phyloP scores from a whole-genome alignment of 1,140 invertebrate genomes.

The Cotesia chilonis region DNA sequence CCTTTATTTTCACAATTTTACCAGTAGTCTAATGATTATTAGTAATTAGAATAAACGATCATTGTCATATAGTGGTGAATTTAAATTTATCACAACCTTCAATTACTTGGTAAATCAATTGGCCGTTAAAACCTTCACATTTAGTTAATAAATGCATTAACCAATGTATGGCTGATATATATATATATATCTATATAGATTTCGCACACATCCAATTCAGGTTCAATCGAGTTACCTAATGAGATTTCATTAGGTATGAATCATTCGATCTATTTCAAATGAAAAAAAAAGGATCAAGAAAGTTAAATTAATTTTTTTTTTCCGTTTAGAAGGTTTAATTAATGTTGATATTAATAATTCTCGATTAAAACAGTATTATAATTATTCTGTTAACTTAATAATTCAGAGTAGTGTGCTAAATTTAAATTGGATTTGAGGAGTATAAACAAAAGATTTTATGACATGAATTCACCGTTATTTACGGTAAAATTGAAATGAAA shows the following conservation, averaged over 20 bases:
- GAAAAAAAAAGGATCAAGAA: too few relatives aligned
- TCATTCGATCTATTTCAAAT: conserved; percentile 8
- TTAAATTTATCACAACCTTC: too few relatives aligned
- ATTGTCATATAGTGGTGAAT: too few relatives aligned
- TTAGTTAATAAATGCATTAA: conserved; percentile 7
- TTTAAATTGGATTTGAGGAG: too few relatives aligned
- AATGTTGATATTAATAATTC: not conserved
- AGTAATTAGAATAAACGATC: too few relatives aligned
- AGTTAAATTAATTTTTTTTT: not conserved
- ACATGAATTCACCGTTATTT: too few relatives aligned
- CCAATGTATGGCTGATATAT: not conserved
- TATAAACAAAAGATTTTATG: too few relatives aligned
- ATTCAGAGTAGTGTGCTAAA: too few relatives aligned
- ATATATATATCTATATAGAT: not conserved
- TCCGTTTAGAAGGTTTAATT: not conserved
- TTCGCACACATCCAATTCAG: not conserved
- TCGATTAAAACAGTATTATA: not conserved
- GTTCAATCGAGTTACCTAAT: conserved; percentile 13
- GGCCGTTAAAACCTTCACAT: not conserved
- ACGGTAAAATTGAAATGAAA: too few relatives aligned
- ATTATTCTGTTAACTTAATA: not conserved
- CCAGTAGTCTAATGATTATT: too few relatives aligned
- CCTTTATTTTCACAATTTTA: too few relatives aligned
- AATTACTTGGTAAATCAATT: not conserved
- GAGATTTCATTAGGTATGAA: not conserved